Evolutionary conservation across 37 sponge, comb jelly and placozoan genomes (phyloP), one percentile per base, ranked within the genome.

Genomic region (Aphrocallistes beatrix): DNA sequence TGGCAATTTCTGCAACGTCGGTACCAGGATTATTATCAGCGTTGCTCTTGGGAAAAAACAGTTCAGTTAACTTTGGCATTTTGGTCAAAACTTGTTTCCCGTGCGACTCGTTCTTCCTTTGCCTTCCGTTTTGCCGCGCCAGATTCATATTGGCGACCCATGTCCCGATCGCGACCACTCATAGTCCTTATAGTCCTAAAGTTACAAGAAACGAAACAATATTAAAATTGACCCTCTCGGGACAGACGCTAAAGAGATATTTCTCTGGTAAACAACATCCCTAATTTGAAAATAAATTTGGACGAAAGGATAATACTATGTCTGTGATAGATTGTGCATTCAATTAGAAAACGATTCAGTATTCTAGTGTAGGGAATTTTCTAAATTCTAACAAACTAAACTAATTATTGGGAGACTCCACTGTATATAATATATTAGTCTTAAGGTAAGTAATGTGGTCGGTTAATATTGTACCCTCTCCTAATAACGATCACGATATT

Each of bases 81-180:
- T 60, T 60, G 17, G 17, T 60, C 75, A 32, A 60, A 60, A 60
- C 75, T 60, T 60, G 75, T 60, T 60, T 32, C 17, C 75, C 34
- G 8, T 19, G 8, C 17, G 75, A 60, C 75, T 28, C 8, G 21
- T 60, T 60, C 17, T 6, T 60, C 75, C 21, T 42, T 60, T 60
- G 75, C 8, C 75, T 60, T 60, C 17, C 75, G 75, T 60, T 60
- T 60, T 60, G 25, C 75, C 75, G 75, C 75, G 75, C 75, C 75
- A 60, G 34, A 60, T 6, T 60, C 17, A 60, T 60, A 60, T 60
- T 60, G 75, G 21, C 75, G 75, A 60, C 34, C 75, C 21, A 3
- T 60, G 21, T 60, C 75, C 21, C 75, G 25, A 8, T 60, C 75
- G 75, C 75, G 25, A 13, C 75, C 75, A 13, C 75, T 47, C 49